phyloP scores from a whole-genome alignment of 2,888 invertebrate genomes.

The Tenodera sinensis region DNA sequence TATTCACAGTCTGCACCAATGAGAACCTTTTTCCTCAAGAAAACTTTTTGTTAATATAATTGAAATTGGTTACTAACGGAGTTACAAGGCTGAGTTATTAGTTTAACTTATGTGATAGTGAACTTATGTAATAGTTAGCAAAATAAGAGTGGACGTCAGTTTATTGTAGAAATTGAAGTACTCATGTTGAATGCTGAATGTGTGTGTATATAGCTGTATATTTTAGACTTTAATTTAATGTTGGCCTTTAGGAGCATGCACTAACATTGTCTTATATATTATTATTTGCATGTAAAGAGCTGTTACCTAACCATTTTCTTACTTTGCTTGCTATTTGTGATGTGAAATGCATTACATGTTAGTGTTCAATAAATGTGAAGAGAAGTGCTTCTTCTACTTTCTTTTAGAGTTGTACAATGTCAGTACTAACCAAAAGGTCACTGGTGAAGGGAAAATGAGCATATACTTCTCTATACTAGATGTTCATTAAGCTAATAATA shows the following conservation, averaged over 20 bases:
- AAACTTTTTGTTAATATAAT: not conserved
- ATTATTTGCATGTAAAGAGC: not conserved
- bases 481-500: not conserved
- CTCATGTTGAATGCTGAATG: not conserved
- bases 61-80: not conserved
- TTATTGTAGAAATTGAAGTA: not conserved
- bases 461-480: not conserved
- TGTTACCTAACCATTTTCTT: not conserved
- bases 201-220: not conserved
- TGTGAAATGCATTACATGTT: not conserved
- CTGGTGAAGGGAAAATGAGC: not conserved
- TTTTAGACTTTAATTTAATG: not conserved
- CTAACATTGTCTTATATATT: not conserved
- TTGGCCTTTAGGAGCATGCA: not conserved
- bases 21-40: not conserved
- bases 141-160: not conserved
- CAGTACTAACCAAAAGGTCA: not conserved
- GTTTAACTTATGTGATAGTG: not conserved
- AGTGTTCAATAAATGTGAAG: not conserved
- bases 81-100: not conserved
- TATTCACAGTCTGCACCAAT: slow-evolving; percentile 24
- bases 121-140: not conserved
- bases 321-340: not conserved
- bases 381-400: not conserved
- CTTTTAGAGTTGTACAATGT: not conserved